These are phyloP conservation scores for Cisticola juncidis DNA, from an alignment of 2,113 vertebrate species.

Conservation along the genomic window DNA sequence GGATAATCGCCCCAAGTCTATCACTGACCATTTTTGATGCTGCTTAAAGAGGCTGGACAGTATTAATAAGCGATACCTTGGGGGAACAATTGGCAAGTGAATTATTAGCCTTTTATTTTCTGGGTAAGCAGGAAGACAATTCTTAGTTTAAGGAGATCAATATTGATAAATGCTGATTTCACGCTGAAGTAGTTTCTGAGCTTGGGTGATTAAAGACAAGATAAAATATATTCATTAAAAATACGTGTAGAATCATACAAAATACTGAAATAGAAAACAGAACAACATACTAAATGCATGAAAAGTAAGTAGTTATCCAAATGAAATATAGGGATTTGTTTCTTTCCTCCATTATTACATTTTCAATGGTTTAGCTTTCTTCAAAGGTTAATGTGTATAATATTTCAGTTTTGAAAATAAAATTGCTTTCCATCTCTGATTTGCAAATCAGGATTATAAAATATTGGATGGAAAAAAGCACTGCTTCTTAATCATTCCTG, in stretches of 20 bases:
- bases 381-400: neutral
- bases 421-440: neutral
- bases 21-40: neutral
- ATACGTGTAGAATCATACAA: neutral
- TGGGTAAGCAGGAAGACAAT: neutral
- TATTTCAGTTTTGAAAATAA: conserved; percentile 19
- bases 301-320: neutral
- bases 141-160: neutral
- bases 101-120: conserved; percentile 9
- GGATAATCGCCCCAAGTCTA: neutral
- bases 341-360: neutral
- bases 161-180: conserved; percentile 28
- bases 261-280: neutral
- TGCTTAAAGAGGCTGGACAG: neutral
- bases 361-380: neutral
- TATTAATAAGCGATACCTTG: neutral
- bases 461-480: neutral
- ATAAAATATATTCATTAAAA: conserved; percentile 1
- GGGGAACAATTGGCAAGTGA: neutral
- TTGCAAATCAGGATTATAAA: neutral
- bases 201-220: neutral
- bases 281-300: neutral
- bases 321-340: neutral
- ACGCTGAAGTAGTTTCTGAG: neutral
- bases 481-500: neutral